These are phyloP conservation scores for Lagria hirta DNA, from an alignment of 2,888 invertebrate genomes.

Conservation along the genomic window DNA sequence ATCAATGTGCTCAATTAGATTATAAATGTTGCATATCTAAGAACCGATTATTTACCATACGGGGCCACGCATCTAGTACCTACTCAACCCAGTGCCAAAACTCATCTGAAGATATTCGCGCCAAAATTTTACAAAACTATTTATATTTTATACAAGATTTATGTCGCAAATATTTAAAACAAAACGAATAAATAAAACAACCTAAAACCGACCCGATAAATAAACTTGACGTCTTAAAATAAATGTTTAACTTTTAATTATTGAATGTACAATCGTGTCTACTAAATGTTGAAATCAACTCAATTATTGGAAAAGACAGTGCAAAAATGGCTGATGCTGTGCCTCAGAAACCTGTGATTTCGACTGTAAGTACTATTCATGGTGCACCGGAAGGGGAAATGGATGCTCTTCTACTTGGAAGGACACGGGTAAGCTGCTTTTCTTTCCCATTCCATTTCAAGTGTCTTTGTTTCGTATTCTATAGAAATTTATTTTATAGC, in stretches of 20 bases:
- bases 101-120: constrained; percentile 6
- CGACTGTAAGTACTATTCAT: constrained; percentile 56
- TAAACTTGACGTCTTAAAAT: constrained; percentile 13
- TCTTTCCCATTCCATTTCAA: no score
- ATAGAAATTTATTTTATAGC: no score
- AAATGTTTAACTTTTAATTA: constrained; percentile 13
- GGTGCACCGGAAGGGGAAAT: constrained; percentile 70
- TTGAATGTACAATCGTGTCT: constrained; percentile 11
- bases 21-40: constrained; percentile 40
- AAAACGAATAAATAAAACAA: constrained; percentile 12
- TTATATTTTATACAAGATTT: constrained; percentile 23
- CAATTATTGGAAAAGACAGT: constrained; percentile 11
- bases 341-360: constrained; percentile 60
- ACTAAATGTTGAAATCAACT: constrained; percentile 21
- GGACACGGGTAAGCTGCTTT: constrained; percentile 82
- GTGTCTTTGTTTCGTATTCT: no score
- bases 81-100: constrained; percentile 27
- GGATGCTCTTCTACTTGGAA: constrained; percentile 75
- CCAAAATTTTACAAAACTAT: no score
- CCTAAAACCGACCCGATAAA: constrained; percentile 11
- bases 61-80: constrained; percentile 36
- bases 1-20: constrained; percentile 44
- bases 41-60: no score
- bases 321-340: constrained; percentile 48
- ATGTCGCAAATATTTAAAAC: constrained; percentile 18